phyloP scores from a whole-genome alignment of 2,888 invertebrate species.

The Aproaerema taeniolella region DNA sequence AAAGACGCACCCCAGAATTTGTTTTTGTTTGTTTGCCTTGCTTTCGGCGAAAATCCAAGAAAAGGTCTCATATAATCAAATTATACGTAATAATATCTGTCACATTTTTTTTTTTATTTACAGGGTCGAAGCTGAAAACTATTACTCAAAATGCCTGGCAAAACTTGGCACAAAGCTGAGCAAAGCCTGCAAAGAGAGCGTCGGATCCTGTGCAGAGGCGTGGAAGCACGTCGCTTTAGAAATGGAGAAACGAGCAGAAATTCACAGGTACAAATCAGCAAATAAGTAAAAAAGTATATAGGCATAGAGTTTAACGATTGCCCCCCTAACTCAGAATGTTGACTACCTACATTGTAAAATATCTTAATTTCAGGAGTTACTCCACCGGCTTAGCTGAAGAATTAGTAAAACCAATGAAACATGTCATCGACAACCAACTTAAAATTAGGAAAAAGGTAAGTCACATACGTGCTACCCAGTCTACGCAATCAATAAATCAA shows the following conservation, averaged over 20 bases:
- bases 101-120: background rate
- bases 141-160: slow-evolving; percentile 92
- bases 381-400: slow-evolving; percentile 89
- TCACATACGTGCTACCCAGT: too few species aligned
- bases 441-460: slow-evolving; percentile 83
- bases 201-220: slow-evolving; percentile 89
- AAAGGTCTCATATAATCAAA: too few species aligned
- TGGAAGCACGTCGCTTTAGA: slow-evolving; percentile 95
- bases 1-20: too few species aligned
- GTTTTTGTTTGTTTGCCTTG: too few species aligned
- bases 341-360: background rate
- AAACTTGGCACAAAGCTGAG: slow-evolving; percentile 91
- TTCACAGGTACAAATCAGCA: slow-evolving; percentile 80
- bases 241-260: slow-evolving; percentile 94
- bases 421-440: slow-evolving; percentile 83
- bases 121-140: slow-evolving; percentile 93
- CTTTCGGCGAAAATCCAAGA: too few species aligned
- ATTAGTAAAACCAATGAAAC: slow-evolving; percentile 91
- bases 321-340: too few species aligned
- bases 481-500: too few species aligned
- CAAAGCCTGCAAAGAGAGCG: slow-evolving; percentile 87
- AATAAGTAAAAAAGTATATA: background rate
- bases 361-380: slow-evolving; percentile 79
- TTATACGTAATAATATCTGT: too few species aligned
- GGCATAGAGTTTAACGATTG: background rate